phyloP scores from a whole-genome alignment of 2,113 vertebrate genomes.

The Caretta caretta region DNA sequence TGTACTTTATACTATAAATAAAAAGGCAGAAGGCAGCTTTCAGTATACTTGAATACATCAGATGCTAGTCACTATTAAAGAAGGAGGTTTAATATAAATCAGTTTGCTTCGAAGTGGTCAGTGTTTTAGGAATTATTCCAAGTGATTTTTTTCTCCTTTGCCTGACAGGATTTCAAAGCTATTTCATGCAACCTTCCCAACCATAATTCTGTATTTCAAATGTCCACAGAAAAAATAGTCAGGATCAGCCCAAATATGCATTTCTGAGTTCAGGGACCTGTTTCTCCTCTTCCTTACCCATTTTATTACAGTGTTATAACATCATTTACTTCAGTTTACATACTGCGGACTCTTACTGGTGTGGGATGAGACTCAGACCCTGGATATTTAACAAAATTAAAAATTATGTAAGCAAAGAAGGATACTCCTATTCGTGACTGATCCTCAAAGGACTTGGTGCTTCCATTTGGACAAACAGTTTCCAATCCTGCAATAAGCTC shows the following conservation, averaged over 20 bases:
- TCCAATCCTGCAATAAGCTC: fast-evolving
- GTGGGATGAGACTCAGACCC: neutral
- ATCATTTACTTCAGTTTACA: neutral
- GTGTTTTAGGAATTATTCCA: neutral
- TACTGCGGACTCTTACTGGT: neutral
- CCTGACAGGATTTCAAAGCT: neutral
- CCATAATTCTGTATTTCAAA: neutral
- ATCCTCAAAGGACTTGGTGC: neutral
- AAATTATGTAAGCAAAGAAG: neutral
- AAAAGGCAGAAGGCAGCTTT: neutral
- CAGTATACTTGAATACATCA: neutral
- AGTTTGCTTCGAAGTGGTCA: neutral
- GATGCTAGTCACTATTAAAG: neutral
- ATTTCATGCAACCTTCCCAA: neutral
- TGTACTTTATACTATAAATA: neutral
- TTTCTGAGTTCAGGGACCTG: neutral
- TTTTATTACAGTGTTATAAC: neutral
- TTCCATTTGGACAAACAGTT: neutral
- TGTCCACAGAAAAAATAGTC: neutral
- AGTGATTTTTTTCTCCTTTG: neutral
- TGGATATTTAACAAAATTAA: neutral
- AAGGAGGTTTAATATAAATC: neutral
- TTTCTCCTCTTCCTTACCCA: neutral
- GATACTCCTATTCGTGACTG: neutral
- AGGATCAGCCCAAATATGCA: neutral